phyloP scores from a whole-genome alignment of 1,140 invertebrate species.

The Bilobella aurantiaca region DNA sequence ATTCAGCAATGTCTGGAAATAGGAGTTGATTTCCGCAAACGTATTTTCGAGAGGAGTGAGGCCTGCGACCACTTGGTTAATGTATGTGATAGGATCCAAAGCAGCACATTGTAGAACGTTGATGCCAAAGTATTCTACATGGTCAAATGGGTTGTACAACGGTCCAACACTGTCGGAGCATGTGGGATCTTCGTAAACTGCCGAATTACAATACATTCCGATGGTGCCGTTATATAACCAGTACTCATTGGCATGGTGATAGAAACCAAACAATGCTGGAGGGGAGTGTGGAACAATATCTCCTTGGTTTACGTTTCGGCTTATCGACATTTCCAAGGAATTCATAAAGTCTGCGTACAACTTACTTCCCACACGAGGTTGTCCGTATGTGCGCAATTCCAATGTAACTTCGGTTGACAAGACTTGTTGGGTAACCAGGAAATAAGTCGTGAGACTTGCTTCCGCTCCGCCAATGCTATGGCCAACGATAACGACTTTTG shows the following conservation, averaged over 20 bases:
- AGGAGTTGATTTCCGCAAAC: too few species aligned
- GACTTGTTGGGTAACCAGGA: background rate
- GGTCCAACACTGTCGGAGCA: background rate
- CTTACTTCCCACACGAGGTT: background rate
- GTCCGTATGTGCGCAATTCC: background rate
- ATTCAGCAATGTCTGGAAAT: too few species aligned
- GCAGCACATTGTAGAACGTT: too few species aligned
- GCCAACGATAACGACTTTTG: background rate
- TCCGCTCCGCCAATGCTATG: slow-evolving; percentile 1
- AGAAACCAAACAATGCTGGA: background rate
- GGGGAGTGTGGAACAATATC: background rate
- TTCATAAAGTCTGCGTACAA: background rate
- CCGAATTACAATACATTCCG: background rate
- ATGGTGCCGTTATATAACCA: background rate
- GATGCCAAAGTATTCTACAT: too few species aligned
- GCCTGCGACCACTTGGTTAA: too few species aligned
- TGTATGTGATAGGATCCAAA: too few species aligned
- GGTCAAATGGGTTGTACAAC: too few species aligned
- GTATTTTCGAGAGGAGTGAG: too few species aligned
- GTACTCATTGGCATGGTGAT: background rate
- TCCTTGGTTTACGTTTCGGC: background rate
- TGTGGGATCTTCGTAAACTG: background rate
- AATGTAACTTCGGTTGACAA: background rate
- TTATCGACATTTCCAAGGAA: background rate
- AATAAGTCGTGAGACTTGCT: background rate